Evolutionary conservation across 2,113 vertebrate genomes (phyloP).

Genomic region (Chrysemys picta): DNA sequence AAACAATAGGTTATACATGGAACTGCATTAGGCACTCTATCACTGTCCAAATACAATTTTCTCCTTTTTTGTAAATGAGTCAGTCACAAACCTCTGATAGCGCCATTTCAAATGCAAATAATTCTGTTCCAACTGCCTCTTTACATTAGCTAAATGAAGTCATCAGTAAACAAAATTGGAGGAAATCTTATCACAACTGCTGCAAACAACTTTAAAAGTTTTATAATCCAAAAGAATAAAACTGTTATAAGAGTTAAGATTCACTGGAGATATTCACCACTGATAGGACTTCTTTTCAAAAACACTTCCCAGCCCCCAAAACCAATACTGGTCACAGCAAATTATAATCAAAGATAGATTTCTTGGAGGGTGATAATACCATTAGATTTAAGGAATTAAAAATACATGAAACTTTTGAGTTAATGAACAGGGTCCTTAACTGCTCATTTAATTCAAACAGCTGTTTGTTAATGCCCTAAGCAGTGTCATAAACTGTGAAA

Average conservation of each 20-base stretch:
- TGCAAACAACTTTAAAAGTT: constrained; percentile 87
- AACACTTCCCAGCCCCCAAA: constrained; percentile 70
- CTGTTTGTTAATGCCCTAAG: constrained; percentile 93
- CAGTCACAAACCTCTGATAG: constrained; percentile 82
- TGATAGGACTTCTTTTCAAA: constrained; percentile 77
- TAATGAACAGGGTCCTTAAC: constrained; percentile 92
- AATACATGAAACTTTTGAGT: constrained; percentile 92
- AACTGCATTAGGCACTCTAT: constrained; percentile 49
- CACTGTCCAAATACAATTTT: constrained; percentile 80
- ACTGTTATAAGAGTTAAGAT: constrained; percentile 74
- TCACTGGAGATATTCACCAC: constrained; percentile 69
- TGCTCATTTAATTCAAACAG: constrained; percentile 93
- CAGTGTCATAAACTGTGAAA: constrained; percentile 92
- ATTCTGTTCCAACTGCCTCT: constrained; percentile 87
- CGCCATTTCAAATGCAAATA: constrained; percentile 86
- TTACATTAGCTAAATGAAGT: constrained; percentile 90
- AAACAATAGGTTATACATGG: constrained; percentile 30
- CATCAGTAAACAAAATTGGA: constrained; percentile 88
- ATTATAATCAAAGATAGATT: constrained; percentile 89
- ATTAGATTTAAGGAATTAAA: constrained; percentile 90
- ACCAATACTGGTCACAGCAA: constrained; percentile 79
- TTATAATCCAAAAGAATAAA: constrained; percentile 81
- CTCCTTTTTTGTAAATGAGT: constrained; percentile 75
- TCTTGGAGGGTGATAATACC: constrained; percentile 86
- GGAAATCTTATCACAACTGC: constrained; percentile 85